Conservation (phyloP, 2,888 invertebrate species). For the Phalangium opilio region DNA sequence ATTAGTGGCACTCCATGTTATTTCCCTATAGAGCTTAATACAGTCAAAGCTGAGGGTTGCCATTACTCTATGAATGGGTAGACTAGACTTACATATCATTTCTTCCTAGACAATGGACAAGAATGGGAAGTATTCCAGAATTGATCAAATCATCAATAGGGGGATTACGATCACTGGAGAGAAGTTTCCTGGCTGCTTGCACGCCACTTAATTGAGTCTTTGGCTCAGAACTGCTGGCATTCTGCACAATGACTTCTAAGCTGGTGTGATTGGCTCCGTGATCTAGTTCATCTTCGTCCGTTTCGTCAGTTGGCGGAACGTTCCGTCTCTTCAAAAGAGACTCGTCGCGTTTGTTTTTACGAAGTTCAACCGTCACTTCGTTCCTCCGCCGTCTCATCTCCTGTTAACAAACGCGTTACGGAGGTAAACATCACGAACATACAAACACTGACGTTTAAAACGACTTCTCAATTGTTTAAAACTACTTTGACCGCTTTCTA, state of each 20-base stretch:
- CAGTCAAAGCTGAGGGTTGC: too few relatives aligned
- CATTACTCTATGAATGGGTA: too few relatives aligned
- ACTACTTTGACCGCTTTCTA: too few relatives aligned
- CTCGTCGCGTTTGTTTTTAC: constrained; percentile 97
- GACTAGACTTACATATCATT: constrained; percentile 45
- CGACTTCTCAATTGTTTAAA: too few relatives aligned
- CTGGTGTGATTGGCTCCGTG: constrained; percentile 18
- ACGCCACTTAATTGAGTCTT: constrained; percentile 75
- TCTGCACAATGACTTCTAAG: constrained; percentile 65
- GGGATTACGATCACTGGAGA: constrained; percentile 95
- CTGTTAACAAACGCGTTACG: constrained; percentile 19
- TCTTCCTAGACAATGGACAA: constrained; percentile 73
- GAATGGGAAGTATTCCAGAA: constrained; percentile 84
- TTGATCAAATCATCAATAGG: constrained; percentile 91
- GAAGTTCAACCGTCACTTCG: constrained; percentile 87
- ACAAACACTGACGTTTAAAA: too few relatives aligned
- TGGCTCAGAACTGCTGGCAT: constrained; percentile 62
- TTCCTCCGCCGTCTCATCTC: constrained; percentile 91
- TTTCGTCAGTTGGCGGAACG: constrained; percentile 49
- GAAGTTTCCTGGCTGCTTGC: constrained; percentile 80
- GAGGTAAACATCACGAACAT: too few relatives aligned
- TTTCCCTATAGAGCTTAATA: too few relatives aligned
- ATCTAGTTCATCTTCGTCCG: constrained; percentile 20
- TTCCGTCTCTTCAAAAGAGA: constrained; percentile 89
- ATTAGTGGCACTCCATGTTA: too few relatives aligned